Evolutionary conservation across 2,888 invertebrate species (phyloP), one percentile per base, ranked within the genome.

Genomic region (Myopa testacea): DNA sequence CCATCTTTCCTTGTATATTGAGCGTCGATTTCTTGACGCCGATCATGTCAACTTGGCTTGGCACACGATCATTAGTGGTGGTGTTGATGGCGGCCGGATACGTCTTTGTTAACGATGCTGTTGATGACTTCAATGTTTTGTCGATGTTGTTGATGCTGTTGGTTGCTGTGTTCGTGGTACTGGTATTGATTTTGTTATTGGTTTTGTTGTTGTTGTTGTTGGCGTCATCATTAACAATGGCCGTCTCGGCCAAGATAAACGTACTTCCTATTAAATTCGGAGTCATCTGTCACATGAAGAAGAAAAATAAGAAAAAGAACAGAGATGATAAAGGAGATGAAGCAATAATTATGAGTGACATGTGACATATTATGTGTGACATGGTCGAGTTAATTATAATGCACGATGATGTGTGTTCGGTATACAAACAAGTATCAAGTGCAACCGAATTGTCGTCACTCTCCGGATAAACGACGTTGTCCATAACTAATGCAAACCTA

Each of bases 191-290:
- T 76, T 78, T 77, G 77, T 40, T 65, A 34, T 65, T 19, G 26
- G 19, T 45, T 8, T 45, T 67, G 12, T 76, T 76, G 82, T 65
- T 12, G 55, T 83, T 78, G 19, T 80, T 82, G 71, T 81, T 86
- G 79, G 85, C 83, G 79, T 86, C 84, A 75, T 85, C 83, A 70
- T 85, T 84, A 38, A 82, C 79, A 78, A 89, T 85, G 26, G 89
- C 84, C 19, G 91, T 89, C 83, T 90, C 91, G 26, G 90, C 90
- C 80, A 92, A 86, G 82, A 92, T 91, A 70, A 93, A 87, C 70
- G 92, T 90, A 83, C 90, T 91, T 79, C 92, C 92, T 85, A 93
- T 90, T 76, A 93, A 86, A 86, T 92, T 93, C 72, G 93, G 93
- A 80, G 93, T 91, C 93, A 93, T 93, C 83, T 88, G 82, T 70